These are phyloP conservation scores for Archips xylosteana DNA, from an alignment of 2,888 invertebrate genomes.

Conservation along the genomic window DNA sequence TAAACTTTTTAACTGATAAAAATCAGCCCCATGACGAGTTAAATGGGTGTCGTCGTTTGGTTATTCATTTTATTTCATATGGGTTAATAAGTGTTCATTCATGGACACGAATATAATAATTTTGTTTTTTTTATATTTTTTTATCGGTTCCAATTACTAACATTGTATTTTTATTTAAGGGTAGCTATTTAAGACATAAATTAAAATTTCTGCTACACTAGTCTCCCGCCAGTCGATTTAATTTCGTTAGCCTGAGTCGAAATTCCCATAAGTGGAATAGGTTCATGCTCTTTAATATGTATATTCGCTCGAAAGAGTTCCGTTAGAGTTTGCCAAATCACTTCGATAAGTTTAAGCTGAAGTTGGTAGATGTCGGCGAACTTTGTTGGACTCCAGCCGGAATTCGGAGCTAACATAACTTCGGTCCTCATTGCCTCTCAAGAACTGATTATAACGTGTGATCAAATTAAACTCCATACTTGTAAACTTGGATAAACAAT, in stretches of 20 bases:
- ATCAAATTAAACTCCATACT: constrained; percentile 50
- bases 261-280: constrained; percentile 9
- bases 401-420: constrained; percentile 67
- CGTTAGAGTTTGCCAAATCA: constrained; percentile 79
- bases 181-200: background rate
- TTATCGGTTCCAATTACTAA: constrained; percentile 14
- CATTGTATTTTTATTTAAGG: constrained; percentile 4
- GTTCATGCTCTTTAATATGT: constrained; percentile 39
- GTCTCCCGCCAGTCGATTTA: background rate
- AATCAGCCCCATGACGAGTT: background rate
- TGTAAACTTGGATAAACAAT: constrained; percentile 10
- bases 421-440: constrained; percentile 63
- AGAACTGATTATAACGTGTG: constrained; percentile 58
- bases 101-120: background rate
- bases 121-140: constrained; percentile 1
- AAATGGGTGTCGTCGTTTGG: constrained; percentile 5
- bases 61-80: constrained; percentile 19
- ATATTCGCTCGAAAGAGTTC: constrained; percentile 58
- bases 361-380: constrained; percentile 70
- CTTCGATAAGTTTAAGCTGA: constrained; percentile 71
- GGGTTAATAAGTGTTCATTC: constrained; percentile 10
- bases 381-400: constrained; percentile 77
- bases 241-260: background rate
- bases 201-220: background rate
- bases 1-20: constrained; percentile 13